These are phyloP conservation scores for Sinocyclocheilus anophthalmus DNA, from an alignment of 2,113 vertebrate genomes.

Conservation along the genomic window DNA sequence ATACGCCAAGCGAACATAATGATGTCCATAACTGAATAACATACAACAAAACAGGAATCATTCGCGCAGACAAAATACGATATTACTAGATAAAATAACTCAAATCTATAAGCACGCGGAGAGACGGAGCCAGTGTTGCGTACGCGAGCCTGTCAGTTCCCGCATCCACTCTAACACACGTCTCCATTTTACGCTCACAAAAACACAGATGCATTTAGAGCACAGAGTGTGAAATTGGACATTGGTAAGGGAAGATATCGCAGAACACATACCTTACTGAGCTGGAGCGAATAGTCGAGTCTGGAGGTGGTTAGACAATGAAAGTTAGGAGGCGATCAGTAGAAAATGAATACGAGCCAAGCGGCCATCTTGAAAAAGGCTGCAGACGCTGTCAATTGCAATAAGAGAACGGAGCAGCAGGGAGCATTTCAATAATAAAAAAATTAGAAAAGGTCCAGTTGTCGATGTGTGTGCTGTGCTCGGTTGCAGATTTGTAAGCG, in stretches of 20 bases:
- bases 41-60: background rate
- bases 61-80: background rate
- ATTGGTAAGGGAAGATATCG: constrained; percentile 70
- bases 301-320: constrained; percentile 89
- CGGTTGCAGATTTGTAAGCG: background rate
- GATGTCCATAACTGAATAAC: background rate
- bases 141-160: constrained; percentile 82
- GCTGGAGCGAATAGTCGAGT: constrained; percentile 75
- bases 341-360: constrained; percentile 97
- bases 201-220: constrained; percentile 42
- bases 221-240: constrained; percentile 30
- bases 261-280: constrained; percentile 84
- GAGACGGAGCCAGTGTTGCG: constrained; percentile 72
- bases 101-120: constrained; percentile 76
- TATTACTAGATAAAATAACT: constrained; percentile 72
- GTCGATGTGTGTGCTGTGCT: constrained; percentile 34
- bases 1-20: constrained; percentile 33
- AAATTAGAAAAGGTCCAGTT: constrained; percentile 58
- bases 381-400: constrained; percentile 99
- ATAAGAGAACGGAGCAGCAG: constrained; percentile 81
- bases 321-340: constrained; percentile 97
- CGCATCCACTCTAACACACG: constrained; percentile 75
- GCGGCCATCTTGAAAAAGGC: constrained; percentile 99
- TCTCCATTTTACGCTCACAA: constrained; percentile 62
- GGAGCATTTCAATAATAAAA: constrained; percentile 84